These are phyloP conservation scores for Vesta saturnalis DNA, from an alignment of 2,888 invertebrate genomes.

Conservation along the genomic window DNA sequence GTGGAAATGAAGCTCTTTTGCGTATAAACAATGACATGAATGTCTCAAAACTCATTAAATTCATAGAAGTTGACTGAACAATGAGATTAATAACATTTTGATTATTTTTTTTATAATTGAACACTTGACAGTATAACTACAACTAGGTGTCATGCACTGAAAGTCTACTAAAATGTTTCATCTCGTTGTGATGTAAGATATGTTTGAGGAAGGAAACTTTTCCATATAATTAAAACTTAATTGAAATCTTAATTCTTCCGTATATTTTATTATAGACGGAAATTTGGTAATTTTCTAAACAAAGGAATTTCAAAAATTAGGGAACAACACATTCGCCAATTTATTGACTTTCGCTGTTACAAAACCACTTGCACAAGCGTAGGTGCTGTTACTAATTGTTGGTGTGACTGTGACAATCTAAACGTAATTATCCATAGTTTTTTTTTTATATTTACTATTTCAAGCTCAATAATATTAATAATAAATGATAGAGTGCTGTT, in stretches of 20 bases:
- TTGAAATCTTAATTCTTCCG: neutral
- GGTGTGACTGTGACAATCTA: no score
- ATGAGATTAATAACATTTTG: slow-evolving; percentile 31
- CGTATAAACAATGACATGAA: no score
- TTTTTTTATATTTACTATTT: no score
- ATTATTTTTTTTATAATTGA: slow-evolving; percentile 17
- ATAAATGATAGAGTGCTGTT: neutral
- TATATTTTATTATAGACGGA: neutral
- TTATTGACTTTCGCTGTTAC: neutral
- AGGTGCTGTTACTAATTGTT: neutral
- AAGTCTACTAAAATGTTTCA: neutral
- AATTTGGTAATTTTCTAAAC: neutral
- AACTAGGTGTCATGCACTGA: slow-evolving; percentile 9
- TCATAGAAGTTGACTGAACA: slow-evolving; percentile 23
- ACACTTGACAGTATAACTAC: slow-evolving; percentile 11
- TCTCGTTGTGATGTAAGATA: neutral
- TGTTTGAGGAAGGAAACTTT: neutral
- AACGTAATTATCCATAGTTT: no score
- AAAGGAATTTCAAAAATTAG: neutral
- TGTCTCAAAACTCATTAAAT: slow-evolving; percentile 14
- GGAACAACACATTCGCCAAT: neutral
- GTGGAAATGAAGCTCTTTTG: no score
- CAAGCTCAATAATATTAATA: neutral
- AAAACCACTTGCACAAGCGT: no score
- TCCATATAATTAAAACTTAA: neutral